phyloP scores from a whole-genome alignment of 2,797 vertebrate species.

The Limnodromus scolopaceus region DNA sequence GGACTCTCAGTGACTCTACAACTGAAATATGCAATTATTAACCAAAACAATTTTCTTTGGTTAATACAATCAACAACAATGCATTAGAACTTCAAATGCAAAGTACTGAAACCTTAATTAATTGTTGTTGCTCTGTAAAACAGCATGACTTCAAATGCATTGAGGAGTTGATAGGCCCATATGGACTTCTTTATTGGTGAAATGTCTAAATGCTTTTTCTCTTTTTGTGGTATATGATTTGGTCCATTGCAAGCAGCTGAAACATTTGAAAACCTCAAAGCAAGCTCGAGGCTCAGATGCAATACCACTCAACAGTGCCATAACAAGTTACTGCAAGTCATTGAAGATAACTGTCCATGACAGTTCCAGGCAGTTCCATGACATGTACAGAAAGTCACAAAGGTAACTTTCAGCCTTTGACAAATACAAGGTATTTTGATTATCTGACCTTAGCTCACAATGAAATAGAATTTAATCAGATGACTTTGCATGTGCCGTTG shows the following conservation, averaged over 20 bases:
- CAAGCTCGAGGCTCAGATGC: rapidly evolving
- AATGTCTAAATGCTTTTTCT: not conserved
- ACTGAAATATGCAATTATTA: not conserved
- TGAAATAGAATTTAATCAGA: not conserved
- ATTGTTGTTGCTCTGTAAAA: not conserved
- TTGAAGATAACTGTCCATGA: not conserved
- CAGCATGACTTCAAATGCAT: not conserved
- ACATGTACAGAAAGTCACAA: too few species aligned
- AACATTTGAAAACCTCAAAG: not conserved
- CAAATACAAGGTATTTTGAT: not conserved
- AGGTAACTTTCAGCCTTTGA: not conserved
- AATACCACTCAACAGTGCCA: not conserved
- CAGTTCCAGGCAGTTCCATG: too few species aligned
- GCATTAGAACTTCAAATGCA: not conserved
- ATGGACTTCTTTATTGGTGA: not conserved
- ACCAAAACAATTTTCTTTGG: not conserved
- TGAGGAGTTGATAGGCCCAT: not conserved
- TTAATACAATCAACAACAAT: not conserved
- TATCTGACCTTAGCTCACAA: not conserved
- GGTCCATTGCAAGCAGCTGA: not conserved
- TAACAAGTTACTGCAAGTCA: not conserved
- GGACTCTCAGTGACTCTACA: not conserved
- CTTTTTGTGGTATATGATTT: not conserved
- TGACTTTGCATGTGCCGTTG: not conserved
- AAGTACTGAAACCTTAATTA: not conserved